Conservation (phyloP, 2,888 invertebrate species). For the Phalera bucephala region DNA sequence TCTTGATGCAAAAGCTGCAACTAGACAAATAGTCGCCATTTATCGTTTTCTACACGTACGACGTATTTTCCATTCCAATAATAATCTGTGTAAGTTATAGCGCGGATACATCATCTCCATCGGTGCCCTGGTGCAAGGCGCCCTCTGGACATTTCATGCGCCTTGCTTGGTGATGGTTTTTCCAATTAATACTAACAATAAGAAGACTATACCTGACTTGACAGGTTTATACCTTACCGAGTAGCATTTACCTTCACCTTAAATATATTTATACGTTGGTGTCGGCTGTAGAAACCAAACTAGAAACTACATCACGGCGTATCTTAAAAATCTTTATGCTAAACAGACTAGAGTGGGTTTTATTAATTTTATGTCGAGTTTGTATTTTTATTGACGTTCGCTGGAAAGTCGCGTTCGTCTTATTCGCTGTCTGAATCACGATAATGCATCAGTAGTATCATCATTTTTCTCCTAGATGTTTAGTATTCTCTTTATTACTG, state of each 20-base stretch:
- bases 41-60: conserved; percentile 49
- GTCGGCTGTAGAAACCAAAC: neutral
- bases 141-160: neutral
- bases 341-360: neutral
- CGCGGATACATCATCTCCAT: conserved; percentile 45
- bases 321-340: neutral
- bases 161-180: neutral
- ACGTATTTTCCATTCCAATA: conserved; percentile 51
- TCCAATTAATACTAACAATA: conserved; percentile 1
- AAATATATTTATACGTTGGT: neutral
- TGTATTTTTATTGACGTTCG: no score
- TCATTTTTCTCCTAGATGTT: conserved; percentile 19
- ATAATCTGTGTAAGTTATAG: conserved; percentile 52
- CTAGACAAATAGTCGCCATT: conserved; percentile 45
- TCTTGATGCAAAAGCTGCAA: conserved; percentile 20
- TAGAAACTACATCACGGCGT: neutral
- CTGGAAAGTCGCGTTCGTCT: no score
- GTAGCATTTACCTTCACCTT: neutral
- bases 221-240: neutral
- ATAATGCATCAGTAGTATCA: conserved; percentile 16
- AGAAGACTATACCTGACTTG: neutral
- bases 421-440: conserved; percentile 18
- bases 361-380: neutral
- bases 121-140: conserved; percentile 19
- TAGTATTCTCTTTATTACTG: conserved; percentile 24